Percentiles rank a stretch among this genome's conserved stretches.
Conservation (phyloP, 2,113 vertebrate genomes). For the Romanogobio albipinnatus region DNA sequence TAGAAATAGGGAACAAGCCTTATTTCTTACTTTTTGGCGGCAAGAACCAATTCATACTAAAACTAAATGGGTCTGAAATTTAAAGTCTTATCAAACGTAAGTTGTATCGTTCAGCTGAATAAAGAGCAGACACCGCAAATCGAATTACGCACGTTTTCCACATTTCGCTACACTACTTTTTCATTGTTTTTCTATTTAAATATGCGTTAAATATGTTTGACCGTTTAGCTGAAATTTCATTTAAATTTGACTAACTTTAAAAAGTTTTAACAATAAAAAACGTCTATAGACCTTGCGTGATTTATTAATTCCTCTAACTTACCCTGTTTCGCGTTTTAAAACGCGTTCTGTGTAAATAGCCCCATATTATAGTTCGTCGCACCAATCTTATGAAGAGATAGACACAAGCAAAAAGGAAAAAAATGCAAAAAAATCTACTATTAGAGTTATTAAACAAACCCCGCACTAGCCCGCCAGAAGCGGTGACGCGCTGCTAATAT, state of each 20-base stretch:
- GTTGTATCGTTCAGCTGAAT: not conserved
- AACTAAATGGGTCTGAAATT: not conserved
- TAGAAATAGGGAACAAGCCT: constrained; percentile 56
- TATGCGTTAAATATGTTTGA: not conserved
- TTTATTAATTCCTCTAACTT: too few species aligned
- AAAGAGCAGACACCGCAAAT: not conserved
- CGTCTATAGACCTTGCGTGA: too few species aligned
- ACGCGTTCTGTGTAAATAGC: not conserved
- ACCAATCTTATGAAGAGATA: not conserved
- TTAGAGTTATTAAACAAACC: not conserved
- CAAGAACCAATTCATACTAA: constrained; percentile 2
- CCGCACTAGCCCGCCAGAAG: not conserved
- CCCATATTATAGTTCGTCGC: not conserved
- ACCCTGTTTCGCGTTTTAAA: not conserved
- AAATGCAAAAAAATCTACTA: not conserved
- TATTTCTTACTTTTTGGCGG: constrained; percentile 31
- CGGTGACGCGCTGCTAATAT: not conserved
- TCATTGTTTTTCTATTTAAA: not conserved
- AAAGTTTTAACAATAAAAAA: too few species aligned
- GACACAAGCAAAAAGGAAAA: too few species aligned
- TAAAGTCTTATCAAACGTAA: not conserved
- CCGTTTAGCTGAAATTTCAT: too few species aligned
- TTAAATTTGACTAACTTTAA: too few species aligned
- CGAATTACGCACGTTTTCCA: not conserved
- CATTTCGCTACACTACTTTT: not conserved